Evolutionary conservation across 2,797 vertebrate genomes (phyloP).

Genomic region (Scleropages formosus): DNA sequence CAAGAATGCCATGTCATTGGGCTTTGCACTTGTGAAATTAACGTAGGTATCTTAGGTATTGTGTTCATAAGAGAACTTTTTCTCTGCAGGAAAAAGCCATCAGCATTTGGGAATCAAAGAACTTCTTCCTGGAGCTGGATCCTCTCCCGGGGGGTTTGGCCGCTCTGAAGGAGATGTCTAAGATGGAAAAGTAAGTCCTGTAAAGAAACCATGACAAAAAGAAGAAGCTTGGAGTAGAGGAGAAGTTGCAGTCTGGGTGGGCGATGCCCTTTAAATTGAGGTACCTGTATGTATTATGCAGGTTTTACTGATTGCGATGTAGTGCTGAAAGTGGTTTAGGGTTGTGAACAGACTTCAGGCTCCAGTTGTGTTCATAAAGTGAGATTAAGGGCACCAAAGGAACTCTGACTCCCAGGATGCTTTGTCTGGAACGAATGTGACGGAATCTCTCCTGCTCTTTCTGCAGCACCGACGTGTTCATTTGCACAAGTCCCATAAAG

Average conservation of each 20-base stretch:
- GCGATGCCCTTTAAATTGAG: neutral
- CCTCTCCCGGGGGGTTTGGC: conserved; percentile 87
- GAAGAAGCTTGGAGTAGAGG: neutral
- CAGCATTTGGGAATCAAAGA: conserved; percentile 93
- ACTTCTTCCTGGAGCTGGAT: conserved; percentile 89
- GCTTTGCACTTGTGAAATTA: no score
- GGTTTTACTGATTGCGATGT: no score
- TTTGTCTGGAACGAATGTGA: neutral
- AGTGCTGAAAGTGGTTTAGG: no score
- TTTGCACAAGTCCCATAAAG: conserved; percentile 93
- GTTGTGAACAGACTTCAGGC: no score
- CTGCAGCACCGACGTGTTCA: conserved; percentile 90
- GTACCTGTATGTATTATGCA: no score
- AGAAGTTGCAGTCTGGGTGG: neutral
- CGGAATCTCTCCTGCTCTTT: neutral
- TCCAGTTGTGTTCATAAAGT: neutral
- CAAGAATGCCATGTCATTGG: no score
- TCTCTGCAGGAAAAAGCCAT: conserved; percentile 82
- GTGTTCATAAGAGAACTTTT: neutral
- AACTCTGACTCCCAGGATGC: neutral
- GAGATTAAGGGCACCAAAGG: neutral
- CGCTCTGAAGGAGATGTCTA: conserved; percentile 88
- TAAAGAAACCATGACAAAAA: neutral
- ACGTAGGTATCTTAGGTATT: no score
- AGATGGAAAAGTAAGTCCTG: conserved; percentile 79